Evolutionary conservation across 2,888 invertebrate species (phyloP).

Genomic region (Ptilodon capucinus): DNA sequence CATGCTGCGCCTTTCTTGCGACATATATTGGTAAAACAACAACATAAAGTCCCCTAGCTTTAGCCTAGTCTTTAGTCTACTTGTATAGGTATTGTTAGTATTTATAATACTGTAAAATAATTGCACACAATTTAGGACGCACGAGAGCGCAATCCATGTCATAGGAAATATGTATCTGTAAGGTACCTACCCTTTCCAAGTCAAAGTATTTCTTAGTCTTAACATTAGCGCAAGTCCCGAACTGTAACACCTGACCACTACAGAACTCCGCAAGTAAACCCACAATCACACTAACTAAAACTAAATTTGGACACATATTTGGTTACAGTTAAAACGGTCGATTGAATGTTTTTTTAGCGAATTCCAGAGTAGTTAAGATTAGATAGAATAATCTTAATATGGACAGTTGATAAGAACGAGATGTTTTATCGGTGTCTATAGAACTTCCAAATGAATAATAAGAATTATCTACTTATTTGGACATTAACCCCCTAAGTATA

Average conservation of each 20-base stretch:
- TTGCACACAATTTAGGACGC: too few relatives aligned
- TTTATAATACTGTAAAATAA: too few relatives aligned
- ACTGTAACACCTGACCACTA: slow-evolving; percentile 57
- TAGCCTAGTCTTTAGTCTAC: too few relatives aligned
- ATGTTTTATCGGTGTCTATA: not conserved
- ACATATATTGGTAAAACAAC: too few relatives aligned
- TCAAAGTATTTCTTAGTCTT: slow-evolving; percentile 64
- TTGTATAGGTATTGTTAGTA: too few relatives aligned
- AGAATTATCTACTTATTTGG: too few relatives aligned
- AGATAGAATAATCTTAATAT: slow-evolving; percentile 1
- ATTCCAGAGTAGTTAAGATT: not conserved
- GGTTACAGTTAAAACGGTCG: not conserved
- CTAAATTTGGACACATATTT: not conserved
- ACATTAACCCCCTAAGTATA: too few relatives aligned
- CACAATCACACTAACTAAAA: slow-evolving; percentile 25
- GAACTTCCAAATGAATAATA: not conserved
- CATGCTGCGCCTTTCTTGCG: too few relatives aligned
- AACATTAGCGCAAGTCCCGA: slow-evolving; percentile 58
- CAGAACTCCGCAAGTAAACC: slow-evolving; percentile 26
- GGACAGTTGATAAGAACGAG: slow-evolving; percentile 11
- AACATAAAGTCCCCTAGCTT: too few relatives aligned
- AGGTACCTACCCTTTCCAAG: slow-evolving; percentile 67
- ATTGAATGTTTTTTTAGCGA: not conserved
- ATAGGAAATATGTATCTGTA: too few relatives aligned
- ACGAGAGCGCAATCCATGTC: too few relatives aligned